Base-by-base conservation (phyloP, 2,888 invertebrate species). In the Empis livida region DNA sequence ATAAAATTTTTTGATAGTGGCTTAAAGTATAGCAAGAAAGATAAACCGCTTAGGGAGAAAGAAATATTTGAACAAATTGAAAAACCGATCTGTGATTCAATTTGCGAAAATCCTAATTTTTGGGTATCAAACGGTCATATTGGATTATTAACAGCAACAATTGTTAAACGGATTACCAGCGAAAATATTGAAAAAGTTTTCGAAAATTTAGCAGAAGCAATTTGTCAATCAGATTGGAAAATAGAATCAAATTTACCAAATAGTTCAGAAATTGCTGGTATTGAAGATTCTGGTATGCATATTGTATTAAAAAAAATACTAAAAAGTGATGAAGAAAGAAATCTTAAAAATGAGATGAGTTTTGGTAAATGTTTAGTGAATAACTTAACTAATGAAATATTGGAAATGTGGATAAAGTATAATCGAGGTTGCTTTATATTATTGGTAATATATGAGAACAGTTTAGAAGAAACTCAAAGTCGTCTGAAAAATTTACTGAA, bases 251-350 rank as follows among this genome's bases (percentile, higher is more conserved):
- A 51, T 14, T 32, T 74, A 17, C 71, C 68, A 10, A 66, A 68
- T 42, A 68, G 73, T 35, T 15, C 48, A n/a, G 51, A 54, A 9
- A 48, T 48, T 39, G 44, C 53, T 1, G 80, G 80, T 1, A 73
- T 89, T 13, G 88, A 89, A 67, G 79, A 86, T 59, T 71, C 83
- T 0, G 88, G 84, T 10, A 71, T 86, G 49, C 86, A 88, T 65
- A 78, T 83, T 74, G 76, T 78, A 50, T 64, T 88, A 31, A 90
- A 87, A 61, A 87, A 85, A 66, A 68, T 89, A 13, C 76, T 84
- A 13, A 74, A 75, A 48, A 64, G 77, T 45, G 86, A 86, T 59
- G 76, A 77, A 55, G 68, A 67, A 11, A 65, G 70, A 35, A 49
- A 56, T 1, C 58, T 67, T 46, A 68, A 67, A 41, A 61, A 66